Conservation (phyloP, 2,113 vertebrate species). For the Pangasianodon gigas region DNA sequence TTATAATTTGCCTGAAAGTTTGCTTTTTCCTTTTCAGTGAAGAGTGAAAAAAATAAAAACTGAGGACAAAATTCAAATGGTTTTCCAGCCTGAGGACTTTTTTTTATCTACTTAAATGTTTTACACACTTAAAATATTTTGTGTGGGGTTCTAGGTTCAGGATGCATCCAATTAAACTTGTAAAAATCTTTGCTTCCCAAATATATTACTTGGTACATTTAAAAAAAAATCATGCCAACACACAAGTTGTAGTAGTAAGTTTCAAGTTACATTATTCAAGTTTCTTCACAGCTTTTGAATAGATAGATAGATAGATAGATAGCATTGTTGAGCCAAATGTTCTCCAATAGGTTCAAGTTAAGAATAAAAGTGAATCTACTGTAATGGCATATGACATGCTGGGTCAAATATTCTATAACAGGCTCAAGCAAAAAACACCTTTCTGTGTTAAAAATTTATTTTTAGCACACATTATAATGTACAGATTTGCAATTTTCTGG, state of each 20-base stretch:
- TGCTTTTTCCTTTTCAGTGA: not conserved
- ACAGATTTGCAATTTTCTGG: constrained; percentile 15
- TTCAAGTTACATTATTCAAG: too few relatives aligned
- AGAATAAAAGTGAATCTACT: too few relatives aligned
- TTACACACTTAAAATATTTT: not conserved
- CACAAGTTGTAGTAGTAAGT: not conserved
- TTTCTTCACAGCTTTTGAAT: not conserved
- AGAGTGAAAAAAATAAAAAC: not conserved
- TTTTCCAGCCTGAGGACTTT: not conserved
- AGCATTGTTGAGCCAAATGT: not conserved
- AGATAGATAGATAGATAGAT: constrained; percentile 2
- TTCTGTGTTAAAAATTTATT: not conserved
- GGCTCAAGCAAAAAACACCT: not conserved
- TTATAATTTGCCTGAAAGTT: constrained; percentile 1
- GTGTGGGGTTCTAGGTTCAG: not conserved
- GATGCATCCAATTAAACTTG: not conserved
- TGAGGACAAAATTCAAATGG: not conserved
- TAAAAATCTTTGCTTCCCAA: not conserved
- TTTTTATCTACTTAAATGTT: constrained; percentile 6
- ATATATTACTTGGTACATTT: not conserved
- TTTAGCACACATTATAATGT: not conserved
- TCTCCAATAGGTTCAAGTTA: not conserved
- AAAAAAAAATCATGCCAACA: not conserved
- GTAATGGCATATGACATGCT: not conserved
- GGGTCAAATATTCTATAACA: not conserved